phyloP scores from a whole-genome alignment of 2,797 vertebrate genomes.

The Simalia tracyae region DNA sequence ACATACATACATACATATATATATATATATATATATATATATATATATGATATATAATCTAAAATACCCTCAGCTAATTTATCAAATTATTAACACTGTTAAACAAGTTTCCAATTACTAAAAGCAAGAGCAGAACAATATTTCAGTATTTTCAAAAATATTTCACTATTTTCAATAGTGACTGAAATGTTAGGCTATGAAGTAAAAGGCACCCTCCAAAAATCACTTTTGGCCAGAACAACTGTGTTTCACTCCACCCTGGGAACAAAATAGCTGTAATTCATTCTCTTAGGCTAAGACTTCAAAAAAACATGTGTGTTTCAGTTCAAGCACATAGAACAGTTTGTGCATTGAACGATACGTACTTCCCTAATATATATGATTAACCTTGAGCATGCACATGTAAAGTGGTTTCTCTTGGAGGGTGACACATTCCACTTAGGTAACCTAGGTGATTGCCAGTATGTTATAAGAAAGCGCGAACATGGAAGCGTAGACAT shows the following conservation, averaged over 20 bases:
- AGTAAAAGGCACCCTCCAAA: background rate
- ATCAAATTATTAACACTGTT: background rate
- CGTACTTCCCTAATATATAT: background rate
- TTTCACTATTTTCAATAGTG: background rate
- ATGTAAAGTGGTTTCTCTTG: background rate
- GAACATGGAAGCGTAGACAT: background rate
- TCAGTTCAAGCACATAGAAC: background rate
- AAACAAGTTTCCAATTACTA: background rate
- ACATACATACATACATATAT: no score
- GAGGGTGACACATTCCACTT: background rate
- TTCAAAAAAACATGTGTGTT: background rate
- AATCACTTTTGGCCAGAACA: background rate
- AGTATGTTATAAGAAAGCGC: background rate
- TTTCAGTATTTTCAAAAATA: background rate
- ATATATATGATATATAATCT: background rate
- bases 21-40: no score
- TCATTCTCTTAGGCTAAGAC: background rate
- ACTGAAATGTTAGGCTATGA: background rate
- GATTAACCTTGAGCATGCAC: background rate
- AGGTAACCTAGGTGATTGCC: background rate
- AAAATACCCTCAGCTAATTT: background rate
- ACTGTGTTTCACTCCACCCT: background rate
- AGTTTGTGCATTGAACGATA: background rate
- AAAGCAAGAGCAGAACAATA: background rate
- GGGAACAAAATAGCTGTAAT: background rate